Evolutionary conservation across 2,888 invertebrate species (phyloP).

Genomic region (Margaritifera margaritifera): DNA sequence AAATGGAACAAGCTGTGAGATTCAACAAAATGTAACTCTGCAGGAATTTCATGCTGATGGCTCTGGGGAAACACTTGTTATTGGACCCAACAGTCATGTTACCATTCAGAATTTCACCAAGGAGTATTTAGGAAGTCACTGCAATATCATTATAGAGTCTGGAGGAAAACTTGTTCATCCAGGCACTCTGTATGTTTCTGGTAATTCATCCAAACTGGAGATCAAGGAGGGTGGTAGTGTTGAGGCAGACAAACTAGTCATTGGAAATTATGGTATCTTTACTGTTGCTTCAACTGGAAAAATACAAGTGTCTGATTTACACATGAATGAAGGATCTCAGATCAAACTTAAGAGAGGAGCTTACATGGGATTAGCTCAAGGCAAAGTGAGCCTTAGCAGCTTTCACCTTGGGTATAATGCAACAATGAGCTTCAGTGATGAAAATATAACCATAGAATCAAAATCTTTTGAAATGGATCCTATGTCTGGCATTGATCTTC

Average conservation of each 20-base stretch:
- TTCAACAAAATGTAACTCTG: too few relatives aligned
- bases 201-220: conserved; percentile 27
- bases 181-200: conserved; percentile 32
- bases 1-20: too few relatives aligned
- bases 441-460: conserved; percentile 4
- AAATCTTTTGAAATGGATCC: conserved; percentile 26
- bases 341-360: background rate
- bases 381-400: too few relatives aligned
- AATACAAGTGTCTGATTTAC: conserved; percentile 18
- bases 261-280: conserved; percentile 36
- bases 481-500: conserved; percentile 10
- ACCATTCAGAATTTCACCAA: too few relatives aligned
- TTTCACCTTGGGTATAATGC: conserved; percentile 2
- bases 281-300: conserved; percentile 27
- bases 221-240: conserved; percentile 28
- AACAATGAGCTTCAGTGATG: too few relatives aligned
- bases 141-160: conserved; percentile 15
- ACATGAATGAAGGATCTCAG: conserved; percentile 31
- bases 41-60: too few relatives aligned
- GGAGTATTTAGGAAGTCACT: conserved; percentile 14
- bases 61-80: too few relatives aligned
- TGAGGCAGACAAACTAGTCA: conserved; percentile 17
- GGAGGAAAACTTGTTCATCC: conserved; percentile 13
- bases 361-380: too few relatives aligned
- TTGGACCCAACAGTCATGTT: too few relatives aligned